Evolutionary conservation across 2,113 vertebrate genomes (phyloP).

Genomic region (Jaculus jaculus): DNA sequence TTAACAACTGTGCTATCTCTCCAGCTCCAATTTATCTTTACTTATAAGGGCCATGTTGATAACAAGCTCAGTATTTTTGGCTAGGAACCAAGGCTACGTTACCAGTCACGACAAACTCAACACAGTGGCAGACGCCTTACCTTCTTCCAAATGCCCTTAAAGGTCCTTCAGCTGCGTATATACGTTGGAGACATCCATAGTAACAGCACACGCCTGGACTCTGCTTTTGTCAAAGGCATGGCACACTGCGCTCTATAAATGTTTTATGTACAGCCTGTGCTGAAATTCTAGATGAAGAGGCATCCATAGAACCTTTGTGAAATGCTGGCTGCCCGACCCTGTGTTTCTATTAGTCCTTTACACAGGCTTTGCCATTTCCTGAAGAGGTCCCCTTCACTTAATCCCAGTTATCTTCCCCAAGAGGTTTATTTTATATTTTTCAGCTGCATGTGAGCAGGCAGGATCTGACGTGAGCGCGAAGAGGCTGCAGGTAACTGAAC

Average conservation of each 20-base stretch:
- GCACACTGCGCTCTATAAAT: conserved; percentile 47
- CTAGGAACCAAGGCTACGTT: background rate
- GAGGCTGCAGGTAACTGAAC: background rate
- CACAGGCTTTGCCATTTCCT: background rate
- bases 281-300: conserved; percentile 60
- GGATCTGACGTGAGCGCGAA: background rate
- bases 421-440: background rate
- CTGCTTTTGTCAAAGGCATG: background rate
- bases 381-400: background rate
- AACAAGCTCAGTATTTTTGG: conserved; percentile 3
- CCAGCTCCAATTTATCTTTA: background rate
- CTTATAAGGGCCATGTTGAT: background rate
- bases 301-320: background rate
- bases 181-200: rapidly evolving
- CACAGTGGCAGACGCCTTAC: background rate
- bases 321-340: background rate
- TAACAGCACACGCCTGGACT: background rate
- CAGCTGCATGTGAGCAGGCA: background rate
- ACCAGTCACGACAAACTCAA: background rate
- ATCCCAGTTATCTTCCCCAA: background rate
- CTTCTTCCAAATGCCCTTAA: conserved; percentile 5
- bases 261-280: conserved; percentile 33
- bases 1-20: no score
- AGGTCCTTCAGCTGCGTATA: background rate
- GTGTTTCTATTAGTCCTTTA: background rate